Percentiles rank a stretch among this genome's conserved stretches.
Conservation (phyloP, 2,113 vertebrate genomes). For the Columbina picui region DNA sequence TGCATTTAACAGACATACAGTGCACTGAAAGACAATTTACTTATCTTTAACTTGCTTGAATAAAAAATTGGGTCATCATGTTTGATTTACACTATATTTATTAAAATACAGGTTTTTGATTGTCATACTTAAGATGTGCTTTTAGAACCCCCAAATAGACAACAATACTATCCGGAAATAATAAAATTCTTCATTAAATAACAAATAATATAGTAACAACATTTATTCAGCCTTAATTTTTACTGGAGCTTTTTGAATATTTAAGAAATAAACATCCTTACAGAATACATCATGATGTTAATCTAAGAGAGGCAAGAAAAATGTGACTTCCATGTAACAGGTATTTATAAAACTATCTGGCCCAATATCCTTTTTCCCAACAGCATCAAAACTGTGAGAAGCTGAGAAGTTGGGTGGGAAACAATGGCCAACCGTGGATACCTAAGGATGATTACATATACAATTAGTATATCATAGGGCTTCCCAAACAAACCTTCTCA, state of each 20-base stretch:
- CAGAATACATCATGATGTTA: not conserved
- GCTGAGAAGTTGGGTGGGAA: not conserved
- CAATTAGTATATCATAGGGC: not conserved
- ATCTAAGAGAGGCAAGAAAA: not conserved
- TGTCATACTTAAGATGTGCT: fast-evolving
- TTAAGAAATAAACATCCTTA: not conserved
- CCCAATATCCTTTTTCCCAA: not conserved
- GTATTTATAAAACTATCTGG: not conserved
- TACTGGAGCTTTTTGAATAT: not conserved
- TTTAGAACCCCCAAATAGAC: not conserved
- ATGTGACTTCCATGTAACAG: not conserved
- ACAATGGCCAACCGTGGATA: not conserved
- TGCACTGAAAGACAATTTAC: not conserved
- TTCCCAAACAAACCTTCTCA: not conserved
- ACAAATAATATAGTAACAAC: not conserved
- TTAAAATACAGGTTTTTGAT: not conserved
- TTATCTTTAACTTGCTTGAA: not conserved
- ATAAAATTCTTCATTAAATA: not conserved
- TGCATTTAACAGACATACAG: not conserved
- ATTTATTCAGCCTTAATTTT: not conserved
- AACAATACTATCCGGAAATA: not conserved
- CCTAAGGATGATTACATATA: not conserved
- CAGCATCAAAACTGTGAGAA: not conserved
- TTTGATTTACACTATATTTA: not conserved
- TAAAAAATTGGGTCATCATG: not conserved